These are phyloP conservation scores for Chymomyza costata DNA, from an alignment of 1,140 invertebrate species.

Conservation along the genomic window DNA sequence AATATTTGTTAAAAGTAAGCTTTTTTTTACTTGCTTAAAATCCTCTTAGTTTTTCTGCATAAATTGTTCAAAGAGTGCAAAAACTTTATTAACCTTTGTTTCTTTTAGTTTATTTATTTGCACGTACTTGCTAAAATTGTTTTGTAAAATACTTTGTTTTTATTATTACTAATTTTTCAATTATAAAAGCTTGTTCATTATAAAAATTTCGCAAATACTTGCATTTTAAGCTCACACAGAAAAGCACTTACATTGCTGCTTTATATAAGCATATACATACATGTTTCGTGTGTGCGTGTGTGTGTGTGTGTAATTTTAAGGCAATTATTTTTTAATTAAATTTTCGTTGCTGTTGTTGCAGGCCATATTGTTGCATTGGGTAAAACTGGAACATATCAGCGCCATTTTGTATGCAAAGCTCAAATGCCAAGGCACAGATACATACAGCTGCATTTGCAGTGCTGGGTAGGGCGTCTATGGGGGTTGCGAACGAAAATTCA, in stretches of 20 bases:
- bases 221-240: no score
- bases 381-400: neutral
- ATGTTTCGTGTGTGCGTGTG: slow-evolving; percentile 2
- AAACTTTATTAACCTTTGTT: slow-evolving; percentile 1
- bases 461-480: slow-evolving; percentile 2
- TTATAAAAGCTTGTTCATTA: slow-evolving; percentile 52
- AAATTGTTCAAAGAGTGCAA: no score
- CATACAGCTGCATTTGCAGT: neutral
- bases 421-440: neutral
- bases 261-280: no score
- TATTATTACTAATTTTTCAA: slow-evolving; percentile 67
- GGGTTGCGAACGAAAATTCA: slow-evolving; percentile 2
- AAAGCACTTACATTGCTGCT: no score
- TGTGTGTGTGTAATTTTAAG: slow-evolving; percentile 39
- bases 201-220: slow-evolving; percentile 66
- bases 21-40: no score
- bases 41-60: no score
- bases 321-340: slow-evolving; percentile 70
- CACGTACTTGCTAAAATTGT: slow-evolving; percentile 30
- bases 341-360: no score
- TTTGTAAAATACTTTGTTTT: no score
- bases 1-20: no score
- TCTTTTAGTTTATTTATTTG: no score
- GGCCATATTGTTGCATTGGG: slow-evolving; percentile 21
- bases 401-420: no score